Evolutionary conservation across 2,888 invertebrate genomes (phyloP), one percentile per base, ranked within the genome.

Genomic region (Drosophila nr. perissopoda): DNA sequence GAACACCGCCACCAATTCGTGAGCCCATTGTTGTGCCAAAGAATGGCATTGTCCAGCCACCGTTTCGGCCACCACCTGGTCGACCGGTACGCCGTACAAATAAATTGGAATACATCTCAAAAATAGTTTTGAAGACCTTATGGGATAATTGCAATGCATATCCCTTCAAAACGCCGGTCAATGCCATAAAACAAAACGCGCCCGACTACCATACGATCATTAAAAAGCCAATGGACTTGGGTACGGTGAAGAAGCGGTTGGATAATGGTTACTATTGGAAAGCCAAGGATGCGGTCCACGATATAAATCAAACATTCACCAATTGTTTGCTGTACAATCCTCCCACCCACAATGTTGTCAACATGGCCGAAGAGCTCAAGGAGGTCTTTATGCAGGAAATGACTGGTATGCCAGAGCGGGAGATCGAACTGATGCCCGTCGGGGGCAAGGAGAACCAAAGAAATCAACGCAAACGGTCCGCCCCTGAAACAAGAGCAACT

Each of bases 311-410:
- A 34, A 98, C 99, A 97, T 99, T 99, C 93, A 97, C 97, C 80
- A 99, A 99, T 93, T 99, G 99, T 94, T 99, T 98, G 91, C 96
- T 97, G 67, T 99, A 99, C 95, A 99, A 99, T 94, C 98, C 98
- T 93, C 97, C 98, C 51, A 98, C 98, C 72, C 99, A 99, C 94
- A 99, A 99, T 94, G 98, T 99, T 67, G 98, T 98, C 57, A 96
- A 99, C 62, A 99, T 99, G 99, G 98, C 98, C 76, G 98, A 98
- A 94, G 97, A 98, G 29, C 94, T 99, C 88, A 98, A 99, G 93
- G 98, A 98, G 93, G 94, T 98, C 69, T 98, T 97, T 93, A 94
- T 97, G 77, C 96, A 97, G 82, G 97, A 98, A 95, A 96, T 97
- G 93, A 97, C 98, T 83, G 96, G 96, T 91, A 98, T 99, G 98